Evolutionary conservation across 2,888 invertebrate genomes (phyloP).

Genomic region (Strigamia crassipes): DNA sequence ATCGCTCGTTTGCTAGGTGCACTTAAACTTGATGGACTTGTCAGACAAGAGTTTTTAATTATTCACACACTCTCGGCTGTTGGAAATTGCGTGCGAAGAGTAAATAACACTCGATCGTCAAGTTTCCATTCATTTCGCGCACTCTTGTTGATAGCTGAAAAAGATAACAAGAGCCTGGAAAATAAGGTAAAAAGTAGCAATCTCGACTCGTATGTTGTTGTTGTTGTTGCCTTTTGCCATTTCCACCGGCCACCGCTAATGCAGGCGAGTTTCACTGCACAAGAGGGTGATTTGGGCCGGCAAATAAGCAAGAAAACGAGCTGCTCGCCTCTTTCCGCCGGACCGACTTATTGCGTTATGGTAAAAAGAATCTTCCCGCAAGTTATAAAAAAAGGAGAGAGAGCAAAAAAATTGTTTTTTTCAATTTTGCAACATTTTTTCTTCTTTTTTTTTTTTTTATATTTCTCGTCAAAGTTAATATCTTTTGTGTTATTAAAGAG

Average conservation of each 20-base stretch:
- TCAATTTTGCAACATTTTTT: not conserved
- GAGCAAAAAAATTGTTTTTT: constrained; percentile 15
- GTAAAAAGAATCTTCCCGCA: constrained; percentile 28
- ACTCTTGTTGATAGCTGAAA: constrained; percentile 1
- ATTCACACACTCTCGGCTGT: not conserved
- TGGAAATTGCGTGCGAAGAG: not conserved
- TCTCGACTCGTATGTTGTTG: not conserved
- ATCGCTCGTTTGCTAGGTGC: constrained; percentile 2
- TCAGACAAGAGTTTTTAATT: constrained; percentile 5
- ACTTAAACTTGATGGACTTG: not conserved
- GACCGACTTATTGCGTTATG: constrained; percentile 26
- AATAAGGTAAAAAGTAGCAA: constrained; percentile 14
- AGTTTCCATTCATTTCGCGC: not conserved
- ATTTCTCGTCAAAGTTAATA: not conserved
- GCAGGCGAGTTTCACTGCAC: constrained; percentile 11
- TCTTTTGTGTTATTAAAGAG: constrained; percentile 2
- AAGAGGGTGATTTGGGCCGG: constrained; percentile 8
- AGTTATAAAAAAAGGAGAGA: not conserved
- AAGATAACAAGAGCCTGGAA: not conserved
- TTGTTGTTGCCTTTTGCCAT: constrained; percentile 28
- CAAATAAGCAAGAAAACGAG: constrained; percentile 32
- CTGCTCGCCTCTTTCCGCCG: constrained; percentile 4
- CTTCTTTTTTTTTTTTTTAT: not conserved
- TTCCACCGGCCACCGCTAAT: constrained; percentile 7
- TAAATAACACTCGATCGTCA: constrained; percentile 11